Evolutionary conservation across 1,140 invertebrate genomes (phyloP), one percentile per base, ranked within the genome.

Genomic region (Bradynema listronoti): DNA sequence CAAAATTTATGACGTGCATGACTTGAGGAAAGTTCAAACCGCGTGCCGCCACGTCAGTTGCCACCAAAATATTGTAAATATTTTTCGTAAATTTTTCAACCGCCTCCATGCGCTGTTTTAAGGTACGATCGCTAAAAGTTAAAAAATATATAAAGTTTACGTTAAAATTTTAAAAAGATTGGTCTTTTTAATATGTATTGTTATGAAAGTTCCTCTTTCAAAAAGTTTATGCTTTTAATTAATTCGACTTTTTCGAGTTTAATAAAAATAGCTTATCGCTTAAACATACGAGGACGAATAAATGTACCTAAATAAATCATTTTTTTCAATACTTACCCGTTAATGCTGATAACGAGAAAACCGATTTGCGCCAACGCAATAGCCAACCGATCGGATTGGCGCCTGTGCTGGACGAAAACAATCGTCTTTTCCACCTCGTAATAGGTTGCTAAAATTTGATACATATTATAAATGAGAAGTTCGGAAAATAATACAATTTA

Each of bases 1-100:
- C 61, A 46, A 30, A 63, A 41, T 63, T 62, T 22, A 63, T 55
- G 27, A 63, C 61, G 32, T 65, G 61, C 22, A 32, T 36, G 27
- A 63, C 61, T 29, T 63, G 11, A 41, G 61, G 61, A 11, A 63
- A 34, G 29, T 63, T 63, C 49, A 63, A 32, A 22, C 61, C 61
- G 16, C 61, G 43, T 16, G 61, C 61, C 9, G 51, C 27, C n/a
- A 63, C 52, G 30, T 63, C 61, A 24, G 63, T 63, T 25, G 59
- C 34, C 27, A 63, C 61, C 29, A 63, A 14, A 34, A 63, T 65
- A 36, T 63, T 36, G 39, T 63, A 63, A 19, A 25, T 33, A 1
- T 61, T 36, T 1, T 45, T 41, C 19, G 32, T 29, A 34, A 63
- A 63, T 11, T 47, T 36, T 4, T 62, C 46, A 4, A 34, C 33